These are phyloP conservation scores for Gasterosteus nipponicus DNA, from an alignment of 2,113 vertebrate genomes.

Conservation along the genomic window DNA sequence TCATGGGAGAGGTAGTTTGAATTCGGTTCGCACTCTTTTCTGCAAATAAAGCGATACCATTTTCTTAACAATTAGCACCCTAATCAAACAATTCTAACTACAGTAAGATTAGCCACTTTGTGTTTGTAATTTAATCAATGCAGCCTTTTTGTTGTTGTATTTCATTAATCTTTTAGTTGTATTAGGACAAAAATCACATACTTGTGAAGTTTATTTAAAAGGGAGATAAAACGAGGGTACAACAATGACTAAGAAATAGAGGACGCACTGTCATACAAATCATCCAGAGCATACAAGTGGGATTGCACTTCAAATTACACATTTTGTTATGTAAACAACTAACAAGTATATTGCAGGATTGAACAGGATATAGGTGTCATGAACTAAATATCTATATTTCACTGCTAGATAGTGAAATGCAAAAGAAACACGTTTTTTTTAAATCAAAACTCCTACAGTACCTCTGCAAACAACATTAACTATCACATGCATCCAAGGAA, in stretches of 20 bases:
- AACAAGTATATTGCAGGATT: constrained; percentile 3
- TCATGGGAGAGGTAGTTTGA: constrained; percentile 83
- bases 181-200: constrained; percentile 33
- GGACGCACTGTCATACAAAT: constrained; percentile 1
- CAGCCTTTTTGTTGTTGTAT: not conserved
- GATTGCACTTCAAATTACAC: constrained; percentile 31
- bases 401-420: constrained; percentile 17
- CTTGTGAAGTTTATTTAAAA: constrained; percentile 18
- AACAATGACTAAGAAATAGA: constrained; percentile 14
- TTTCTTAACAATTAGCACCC: not conserved
- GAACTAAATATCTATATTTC: constrained; percentile 32
- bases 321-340: constrained; percentile 19
- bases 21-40: not conserved
- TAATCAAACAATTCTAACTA: not conserved
- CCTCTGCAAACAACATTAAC: constrained; percentile 37
- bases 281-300: constrained; percentile 22
- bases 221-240: constrained; percentile 3
- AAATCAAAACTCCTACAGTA: constrained; percentile 33
- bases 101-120: not conserved
- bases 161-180: constrained; percentile 27
- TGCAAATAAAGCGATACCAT: not conserved
- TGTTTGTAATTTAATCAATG: not conserved
- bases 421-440: constrained; percentile 26
- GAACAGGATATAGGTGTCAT: not conserved
- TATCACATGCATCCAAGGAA: constrained; percentile 35